Conservation (phyloP, 2,113 vertebrate genomes). For the Notiomystis cincta region DNA sequence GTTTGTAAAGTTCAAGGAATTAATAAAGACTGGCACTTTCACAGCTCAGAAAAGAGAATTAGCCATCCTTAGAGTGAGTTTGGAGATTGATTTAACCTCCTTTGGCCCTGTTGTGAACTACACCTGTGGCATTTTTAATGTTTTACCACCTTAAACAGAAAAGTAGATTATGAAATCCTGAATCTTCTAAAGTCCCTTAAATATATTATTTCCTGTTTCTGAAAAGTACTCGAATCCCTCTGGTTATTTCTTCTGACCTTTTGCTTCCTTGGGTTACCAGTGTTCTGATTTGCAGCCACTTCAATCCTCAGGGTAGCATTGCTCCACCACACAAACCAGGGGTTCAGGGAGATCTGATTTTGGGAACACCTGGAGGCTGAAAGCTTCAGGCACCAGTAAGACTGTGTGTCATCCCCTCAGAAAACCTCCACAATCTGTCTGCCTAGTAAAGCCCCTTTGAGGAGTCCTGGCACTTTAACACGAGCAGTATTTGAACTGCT, state of each 20-base stretch:
- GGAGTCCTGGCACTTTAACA: background rate
- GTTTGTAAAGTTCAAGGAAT: slow-evolving; percentile 42
- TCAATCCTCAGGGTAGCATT: background rate
- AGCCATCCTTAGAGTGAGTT: slow-evolving; percentile 37
- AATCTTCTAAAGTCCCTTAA: background rate
- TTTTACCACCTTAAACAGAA: slow-evolving; percentile 1
- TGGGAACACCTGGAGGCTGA: background rate
- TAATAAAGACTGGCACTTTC: slow-evolving; percentile 57
- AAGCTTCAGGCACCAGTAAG: background rate
- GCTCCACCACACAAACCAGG: background rate
- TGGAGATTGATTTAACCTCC: slow-evolving; percentile 46
- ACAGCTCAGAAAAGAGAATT: slow-evolving; percentile 54
- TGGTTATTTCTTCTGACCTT: background rate
- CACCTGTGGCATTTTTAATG: slow-evolving; percentile 31
- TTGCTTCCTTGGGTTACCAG: background rate
- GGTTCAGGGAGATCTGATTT: background rate
- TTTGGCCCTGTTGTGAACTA: background rate
- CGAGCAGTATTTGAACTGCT: background rate
- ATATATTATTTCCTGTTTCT: background rate
- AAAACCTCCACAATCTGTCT: background rate
- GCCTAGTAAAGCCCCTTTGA: background rate
- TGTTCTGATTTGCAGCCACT: background rate
- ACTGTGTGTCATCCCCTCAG: background rate
- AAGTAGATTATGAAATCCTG: background rate
- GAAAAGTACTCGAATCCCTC: background rate